These are phyloP conservation scores for Xyliphius kryptos DNA, from an alignment of 2,113 vertebrate species.

Conservation along the genomic window DNA sequence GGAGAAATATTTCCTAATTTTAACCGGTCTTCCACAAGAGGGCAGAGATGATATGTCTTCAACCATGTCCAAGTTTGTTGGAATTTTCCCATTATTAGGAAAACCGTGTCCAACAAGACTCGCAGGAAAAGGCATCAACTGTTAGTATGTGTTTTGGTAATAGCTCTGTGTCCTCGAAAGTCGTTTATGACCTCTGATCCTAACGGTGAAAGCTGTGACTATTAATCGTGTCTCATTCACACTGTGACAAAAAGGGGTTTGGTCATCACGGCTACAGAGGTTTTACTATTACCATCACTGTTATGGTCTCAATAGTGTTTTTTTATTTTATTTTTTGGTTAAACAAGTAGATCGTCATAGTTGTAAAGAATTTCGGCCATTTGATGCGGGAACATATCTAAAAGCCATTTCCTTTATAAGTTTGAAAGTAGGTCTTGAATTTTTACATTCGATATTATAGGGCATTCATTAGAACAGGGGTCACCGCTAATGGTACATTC, in stretches of 20 bases:
- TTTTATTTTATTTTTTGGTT: background rate
- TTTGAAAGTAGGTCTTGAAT: constrained; percentile 19
- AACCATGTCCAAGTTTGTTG: constrained; percentile 21
- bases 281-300: background rate
- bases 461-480: constrained; percentile 43
- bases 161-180: constrained; percentile 2
- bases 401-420: constrained; percentile 29
- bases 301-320: too few species aligned
- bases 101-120: background rate
- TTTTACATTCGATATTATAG: constrained; percentile 39
- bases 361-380: constrained; percentile 1
- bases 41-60: constrained; percentile 55
- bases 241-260: background rate
- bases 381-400: constrained; percentile 24
- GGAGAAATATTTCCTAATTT: constrained; percentile 38
- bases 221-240: background rate
- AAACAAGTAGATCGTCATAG: background rate
- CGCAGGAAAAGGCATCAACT: constrained; percentile 22
- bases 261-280: background rate
- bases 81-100: constrained; percentile 22
- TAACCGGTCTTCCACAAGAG: constrained; percentile 63
- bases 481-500: constrained; percentile 36
- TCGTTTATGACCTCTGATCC: background rate
- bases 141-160: constrained; percentile 21
- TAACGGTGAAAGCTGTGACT: constrained; percentile 5